Evolutionary conservation across 2,888 invertebrate genomes (phyloP).

Genomic region (Cephus rjabovi): DNA sequence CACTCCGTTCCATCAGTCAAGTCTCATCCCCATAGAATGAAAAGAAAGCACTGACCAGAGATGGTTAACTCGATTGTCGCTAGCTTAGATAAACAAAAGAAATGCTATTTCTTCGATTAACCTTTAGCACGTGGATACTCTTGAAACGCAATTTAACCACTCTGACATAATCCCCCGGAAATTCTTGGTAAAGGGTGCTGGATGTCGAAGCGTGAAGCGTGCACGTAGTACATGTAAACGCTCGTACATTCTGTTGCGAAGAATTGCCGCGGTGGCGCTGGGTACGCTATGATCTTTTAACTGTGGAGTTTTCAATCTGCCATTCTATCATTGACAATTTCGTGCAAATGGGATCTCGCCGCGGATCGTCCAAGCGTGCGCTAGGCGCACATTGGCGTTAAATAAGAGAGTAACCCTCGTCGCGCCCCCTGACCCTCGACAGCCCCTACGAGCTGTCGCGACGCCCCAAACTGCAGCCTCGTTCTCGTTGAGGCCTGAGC

Average conservation of each 20-base stretch:
- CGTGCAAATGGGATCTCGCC: conserved; percentile 65
- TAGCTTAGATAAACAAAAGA: conserved; percentile 53
- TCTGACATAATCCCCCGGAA: neutral
- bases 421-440: conserved; percentile 25
- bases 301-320: conserved; percentile 61
- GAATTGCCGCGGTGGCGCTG: neutral
- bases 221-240: neutral
- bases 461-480: neutral
- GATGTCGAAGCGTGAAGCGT: neutral
- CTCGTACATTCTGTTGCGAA: neutral
- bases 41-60: conserved; percentile 58
- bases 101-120: conserved; percentile 32
- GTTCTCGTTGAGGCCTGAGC: conserved; percentile 23
- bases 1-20: neutral
- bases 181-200: neutral
- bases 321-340: conserved; percentile 65
- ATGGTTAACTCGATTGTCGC: conserved; percentile 55
- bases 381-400: conserved; percentile 77
- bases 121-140: conserved; percentile 1
- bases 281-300: conserved; percentile 23
- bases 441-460: conserved; percentile 8
- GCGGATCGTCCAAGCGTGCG: conserved; percentile 71
- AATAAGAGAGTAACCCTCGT: conserved; percentile 69
- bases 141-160: neutral
- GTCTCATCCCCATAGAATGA: conserved; percentile 45